Conservation (phyloP, 1,140 invertebrate species). For the Trichonephila clavata region DNA sequence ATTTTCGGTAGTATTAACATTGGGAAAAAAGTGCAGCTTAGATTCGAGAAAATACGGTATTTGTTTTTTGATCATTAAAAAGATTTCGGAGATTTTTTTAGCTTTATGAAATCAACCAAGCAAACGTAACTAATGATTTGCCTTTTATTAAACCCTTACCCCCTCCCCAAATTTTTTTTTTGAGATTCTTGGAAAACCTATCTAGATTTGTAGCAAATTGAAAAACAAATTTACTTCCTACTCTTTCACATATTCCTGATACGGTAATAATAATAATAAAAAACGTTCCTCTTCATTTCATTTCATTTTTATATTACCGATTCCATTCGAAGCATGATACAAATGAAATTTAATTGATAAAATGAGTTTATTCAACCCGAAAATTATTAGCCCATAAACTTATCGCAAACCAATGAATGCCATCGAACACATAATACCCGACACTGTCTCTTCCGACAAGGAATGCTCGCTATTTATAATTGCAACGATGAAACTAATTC, state of each 20-base stretch:
- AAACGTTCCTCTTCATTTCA: background rate
- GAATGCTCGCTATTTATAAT: background rate
- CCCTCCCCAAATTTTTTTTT: too few relatives aligned
- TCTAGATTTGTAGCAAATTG: background rate
- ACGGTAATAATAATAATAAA: background rate
- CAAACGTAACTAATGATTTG: too few relatives aligned
- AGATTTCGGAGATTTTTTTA: too few relatives aligned
- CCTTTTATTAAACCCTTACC: too few relatives aligned
- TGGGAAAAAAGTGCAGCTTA: too few relatives aligned
- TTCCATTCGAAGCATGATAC: background rate
- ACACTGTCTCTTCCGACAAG: background rate
- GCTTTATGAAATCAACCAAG: too few relatives aligned
- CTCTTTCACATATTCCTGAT: background rate
- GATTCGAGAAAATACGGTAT: too few relatives aligned
- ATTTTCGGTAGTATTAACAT: too few relatives aligned
- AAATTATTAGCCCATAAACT: background rate
- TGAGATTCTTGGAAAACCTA: too few relatives aligned
- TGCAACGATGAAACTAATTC: slow-evolving; percentile 4
- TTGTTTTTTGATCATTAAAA: too few relatives aligned
- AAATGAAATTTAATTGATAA: slow-evolving; percentile 20
- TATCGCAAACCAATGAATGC: background rate
- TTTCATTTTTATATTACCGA: background rate
- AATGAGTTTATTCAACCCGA: slow-evolving; percentile 3
- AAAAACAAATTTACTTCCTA: background rate
- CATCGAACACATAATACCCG: background rate